Percentiles rank a stretch among this genome's conserved stretches.
These are phyloP conservation scores for Pseudonaja textilis DNA, from an alignment of 2,113 vertebrate genomes.

Conservation along the genomic window DNA sequence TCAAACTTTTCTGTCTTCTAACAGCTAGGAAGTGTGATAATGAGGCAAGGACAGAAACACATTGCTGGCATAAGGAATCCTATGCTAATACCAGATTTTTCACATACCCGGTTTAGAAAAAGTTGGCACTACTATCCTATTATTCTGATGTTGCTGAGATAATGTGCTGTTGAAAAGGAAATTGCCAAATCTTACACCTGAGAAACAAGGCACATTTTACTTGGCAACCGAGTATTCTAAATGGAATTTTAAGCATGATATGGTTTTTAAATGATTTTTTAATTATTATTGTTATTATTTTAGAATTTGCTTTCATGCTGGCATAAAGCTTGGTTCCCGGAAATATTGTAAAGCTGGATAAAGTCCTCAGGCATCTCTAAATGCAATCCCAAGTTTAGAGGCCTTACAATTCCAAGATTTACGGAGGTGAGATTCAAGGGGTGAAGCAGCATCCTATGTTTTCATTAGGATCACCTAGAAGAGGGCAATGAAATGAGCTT, in stretches of 20 bases:
- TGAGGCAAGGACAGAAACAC: slow-evolving; percentile 71
- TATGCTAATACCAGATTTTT: slow-evolving; percentile 58
- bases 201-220: slow-evolving; percentile 61
- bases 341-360: slow-evolving; percentile 50
- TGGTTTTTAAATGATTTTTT: background rate
- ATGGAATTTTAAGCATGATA: slow-evolving; percentile 55
- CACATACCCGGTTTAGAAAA: slow-evolving; percentile 63
- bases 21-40: slow-evolving; percentile 66
- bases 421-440: slow-evolving; percentile 30
- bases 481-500: slow-evolving; percentile 41
- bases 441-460: slow-evolving; percentile 37
- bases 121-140: slow-evolving; percentile 54
- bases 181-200: slow-evolving; percentile 74
- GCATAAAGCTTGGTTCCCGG: slow-evolving; percentile 48
- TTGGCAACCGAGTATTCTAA: slow-evolving; percentile 57
- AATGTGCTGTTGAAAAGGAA: slow-evolving; percentile 55
- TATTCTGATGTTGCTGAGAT: slow-evolving; percentile 63
- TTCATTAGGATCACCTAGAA: slow-evolving; percentile 19
- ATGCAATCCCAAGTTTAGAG: slow-evolving; percentile 29
- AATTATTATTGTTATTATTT: background rate
- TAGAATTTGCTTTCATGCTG: slow-evolving; percentile 27
- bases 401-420: slow-evolving; percentile 43
- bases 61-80: slow-evolving; percentile 64
- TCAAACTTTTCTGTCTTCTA: slow-evolving; percentile 53
- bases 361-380: slow-evolving; percentile 55